Base-by-base conservation (phyloP, 2,888 invertebrate genomes). In the Idaea straminata region DNA sequence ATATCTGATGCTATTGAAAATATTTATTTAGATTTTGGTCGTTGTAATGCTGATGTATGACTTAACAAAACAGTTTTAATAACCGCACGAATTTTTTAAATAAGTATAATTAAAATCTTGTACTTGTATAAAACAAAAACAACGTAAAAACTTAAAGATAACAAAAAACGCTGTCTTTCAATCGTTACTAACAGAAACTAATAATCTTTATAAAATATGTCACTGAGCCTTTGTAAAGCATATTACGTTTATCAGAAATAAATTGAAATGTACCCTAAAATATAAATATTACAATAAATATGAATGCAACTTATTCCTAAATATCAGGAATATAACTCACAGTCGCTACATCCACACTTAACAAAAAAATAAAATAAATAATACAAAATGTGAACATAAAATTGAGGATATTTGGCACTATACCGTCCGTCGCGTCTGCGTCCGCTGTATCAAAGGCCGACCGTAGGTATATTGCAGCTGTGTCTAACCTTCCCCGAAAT, bases 231-330 rank as follows among this genome's bases (percentile, higher is more conserved):
- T 91, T 83, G 82, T 86, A 83, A 85, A 88, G 83, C 83, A 83
- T 83, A 83, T 25, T 25, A 25, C 25, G 78, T 77, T 83, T 82
- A 76, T 84, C 80, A 84, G 84, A 88, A 84, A 89, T 86, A 86
- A 84, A 84, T 85, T 82, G 74, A 84, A 83, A 79, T 88, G 86
- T 89, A 91, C 75, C 85, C 86, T 91, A 88, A 89, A 87, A 85
- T 85, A 89, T 87, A 90, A 91, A 90, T 89, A 88, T 85, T 84
- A 87, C 88, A 86, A 88, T 87, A 89, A 92, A 92, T 89, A 92
- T 92, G 92, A 92, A 92, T 91, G 93, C 87, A 89, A 91, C 93
- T 82, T 82, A 88, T 87, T 91, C 92, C 93, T 92, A 92, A 93
- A 93, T 93, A 92, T 90, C 93, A 93, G 93, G 92, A 92, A 91